Percentiles rank a stretch among this genome's conserved stretches.
phyloP scores from a whole-genome alignment of 2,797 vertebrate species.

The Caiman crocodilus region DNA sequence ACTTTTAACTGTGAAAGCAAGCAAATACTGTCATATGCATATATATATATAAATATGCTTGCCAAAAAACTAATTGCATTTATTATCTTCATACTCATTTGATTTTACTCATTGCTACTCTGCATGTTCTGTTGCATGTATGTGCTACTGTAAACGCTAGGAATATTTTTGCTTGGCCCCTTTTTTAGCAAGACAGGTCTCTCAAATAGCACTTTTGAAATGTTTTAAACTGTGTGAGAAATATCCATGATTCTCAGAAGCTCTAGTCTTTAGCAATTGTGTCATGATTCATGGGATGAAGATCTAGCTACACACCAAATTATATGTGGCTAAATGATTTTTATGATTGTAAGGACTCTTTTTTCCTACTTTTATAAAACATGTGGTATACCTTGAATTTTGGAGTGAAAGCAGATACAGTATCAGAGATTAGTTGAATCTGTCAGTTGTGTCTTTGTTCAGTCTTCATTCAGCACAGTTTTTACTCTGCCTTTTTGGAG shows the following conservation, averaged over 20 bases:
- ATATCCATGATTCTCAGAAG: constrained; percentile 15
- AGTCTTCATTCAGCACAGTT: constrained; percentile 71
- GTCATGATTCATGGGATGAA: constrained; percentile 20
- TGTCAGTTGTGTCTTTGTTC: constrained; percentile 48
- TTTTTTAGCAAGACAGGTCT: constrained; percentile 48
- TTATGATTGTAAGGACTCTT: background rate
- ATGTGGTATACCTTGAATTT: background rate
- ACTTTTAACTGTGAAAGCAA: constrained; percentile 7
- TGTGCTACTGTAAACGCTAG: constrained; percentile 44
- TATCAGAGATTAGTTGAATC: background rate
- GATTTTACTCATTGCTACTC: constrained; percentile 32
- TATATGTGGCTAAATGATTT: constrained; percentile 42
- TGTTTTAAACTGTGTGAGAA: constrained; percentile 22
- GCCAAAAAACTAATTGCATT: constrained; percentile 32
- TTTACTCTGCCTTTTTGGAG: constrained; percentile 73
- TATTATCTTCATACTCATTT: constrained; percentile 53
- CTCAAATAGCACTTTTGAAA: constrained; percentile 15
- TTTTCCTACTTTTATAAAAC: background rate
- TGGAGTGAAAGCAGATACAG: background rate
- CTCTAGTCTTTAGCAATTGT: constrained; percentile 13
- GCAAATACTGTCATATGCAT: constrained; percentile 48
- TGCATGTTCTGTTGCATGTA: constrained; percentile 72
- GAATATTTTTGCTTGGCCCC: constrained; percentile 44
- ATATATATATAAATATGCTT: constrained; percentile 48
- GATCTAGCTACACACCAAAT: constrained; percentile 28